phyloP scores from a whole-genome alignment of 2,888 invertebrate species.

The Rotaria socialis region DNA sequence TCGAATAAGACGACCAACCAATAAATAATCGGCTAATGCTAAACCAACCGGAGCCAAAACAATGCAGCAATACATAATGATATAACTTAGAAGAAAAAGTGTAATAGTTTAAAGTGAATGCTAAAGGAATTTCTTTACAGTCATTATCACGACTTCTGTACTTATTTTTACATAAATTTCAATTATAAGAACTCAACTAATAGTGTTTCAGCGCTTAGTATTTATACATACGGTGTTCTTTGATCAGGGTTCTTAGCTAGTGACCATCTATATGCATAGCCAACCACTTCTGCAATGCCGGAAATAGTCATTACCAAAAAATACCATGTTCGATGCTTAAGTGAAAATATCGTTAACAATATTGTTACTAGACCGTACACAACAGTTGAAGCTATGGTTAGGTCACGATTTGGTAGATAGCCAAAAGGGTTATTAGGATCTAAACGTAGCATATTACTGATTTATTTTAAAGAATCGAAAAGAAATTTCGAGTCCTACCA shows the following conservation, averaged over 20 bases:
- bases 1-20: not conserved
- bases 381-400: not conserved
- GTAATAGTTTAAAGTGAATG: too few species aligned
- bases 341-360: not conserved
- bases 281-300: not conserved
- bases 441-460: not conserved
- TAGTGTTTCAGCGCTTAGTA: not conserved
- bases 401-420: not conserved
- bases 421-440: slow-evolving; percentile 8
- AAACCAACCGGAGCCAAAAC: not conserved
- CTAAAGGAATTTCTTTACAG: too few species aligned
- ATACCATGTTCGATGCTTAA: slow-evolving; percentile 28
- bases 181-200: too few species aligned
- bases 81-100: not conserved
- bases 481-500: not conserved
- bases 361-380: not conserved
- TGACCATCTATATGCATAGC: not conserved
- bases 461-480: too few species aligned
- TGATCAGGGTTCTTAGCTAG: not conserved
- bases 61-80: slow-evolving; percentile 12
- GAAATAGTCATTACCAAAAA: slow-evolving; percentile 7
- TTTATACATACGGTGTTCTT: slow-evolving; percentile 16
- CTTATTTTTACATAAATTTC: too few species aligned
- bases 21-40: not conserved
- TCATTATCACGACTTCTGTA: too few species aligned